Evolutionary conservation across 2,797 vertebrate genomes (phyloP).

Genomic region (Hozukius guyotensis): DNA sequence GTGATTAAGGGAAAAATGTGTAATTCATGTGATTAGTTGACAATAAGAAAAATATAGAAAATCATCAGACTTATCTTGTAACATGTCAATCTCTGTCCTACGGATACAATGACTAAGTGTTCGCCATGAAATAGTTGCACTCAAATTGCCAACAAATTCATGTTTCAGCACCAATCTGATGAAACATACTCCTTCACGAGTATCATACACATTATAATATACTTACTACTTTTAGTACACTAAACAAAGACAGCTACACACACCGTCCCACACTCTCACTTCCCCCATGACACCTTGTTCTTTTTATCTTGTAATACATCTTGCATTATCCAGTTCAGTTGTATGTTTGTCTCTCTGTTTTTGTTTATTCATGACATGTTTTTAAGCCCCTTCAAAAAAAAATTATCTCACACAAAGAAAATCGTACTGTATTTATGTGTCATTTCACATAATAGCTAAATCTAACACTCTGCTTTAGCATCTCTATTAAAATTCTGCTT

Average conservation of each 20-base stretch:
- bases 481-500: not conserved
- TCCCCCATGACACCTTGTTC: conserved; percentile 3
- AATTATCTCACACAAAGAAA: not conserved
- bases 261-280: not conserved
- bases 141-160: not conserved
- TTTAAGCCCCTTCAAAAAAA: not conserved
- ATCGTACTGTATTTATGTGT: not conserved
- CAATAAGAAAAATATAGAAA: too few relatives aligned
- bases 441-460: not conserved
- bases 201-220: not conserved
- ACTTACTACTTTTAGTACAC: not conserved
- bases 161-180: not conserved
- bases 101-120: too few relatives aligned
- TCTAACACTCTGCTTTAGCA: not conserved
- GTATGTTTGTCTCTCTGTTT: not conserved
- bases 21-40: too few relatives aligned
- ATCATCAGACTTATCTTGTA: too few relatives aligned
- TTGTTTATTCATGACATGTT: not conserved
- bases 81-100: too few relatives aligned
- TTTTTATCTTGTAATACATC: not conserved
- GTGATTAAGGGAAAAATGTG: too few relatives aligned
- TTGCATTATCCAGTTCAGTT: not conserved
- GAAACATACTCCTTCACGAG: not conserved
- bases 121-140: not conserved
- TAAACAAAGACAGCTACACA: conserved; percentile 1